Conservation (phyloP, 2,797 vertebrate genomes). For the Synanceia verrucosa region DNA sequence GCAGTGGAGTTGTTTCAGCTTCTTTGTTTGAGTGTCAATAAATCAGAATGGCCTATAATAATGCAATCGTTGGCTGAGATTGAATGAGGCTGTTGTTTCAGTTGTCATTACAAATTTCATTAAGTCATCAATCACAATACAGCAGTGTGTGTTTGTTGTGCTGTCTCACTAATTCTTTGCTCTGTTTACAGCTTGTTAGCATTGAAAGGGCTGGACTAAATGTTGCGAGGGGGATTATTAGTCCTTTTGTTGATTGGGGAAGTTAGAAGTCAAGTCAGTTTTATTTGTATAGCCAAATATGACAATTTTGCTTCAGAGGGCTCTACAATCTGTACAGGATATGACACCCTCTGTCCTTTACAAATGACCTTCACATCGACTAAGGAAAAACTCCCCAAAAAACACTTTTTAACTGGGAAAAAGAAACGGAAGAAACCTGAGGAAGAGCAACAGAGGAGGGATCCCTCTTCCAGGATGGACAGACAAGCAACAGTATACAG, state of each 20-base stretch:
- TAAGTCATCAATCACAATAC: slow-evolving; percentile 1
- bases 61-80: not conserved
- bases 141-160: slow-evolving; percentile 12
- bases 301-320: no score
- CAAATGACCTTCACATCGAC: no score
- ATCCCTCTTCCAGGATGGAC: no score
- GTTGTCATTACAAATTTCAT: not conserved
- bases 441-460: no score
- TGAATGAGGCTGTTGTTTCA: not conserved
- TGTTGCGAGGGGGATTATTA: slow-evolving; percentile 33
- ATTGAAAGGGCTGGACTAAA: slow-evolving; percentile 28
- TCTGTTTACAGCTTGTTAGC: slow-evolving; percentile 44
- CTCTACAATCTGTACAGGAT: no score
- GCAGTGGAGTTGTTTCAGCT: not conserved
- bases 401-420: no score
- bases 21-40: slow-evolving; percentile 30
- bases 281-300: no score
- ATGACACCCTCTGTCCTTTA: no score
- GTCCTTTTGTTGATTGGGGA: slow-evolving; percentile 50
- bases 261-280: no score
- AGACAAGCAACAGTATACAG: no score
- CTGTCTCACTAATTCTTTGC: slow-evolving; percentile 18
- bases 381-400: no score
- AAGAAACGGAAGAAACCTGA: no score
- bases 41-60: not conserved